A percentile compares a stretch with the other conserved stretches of the same genome.
phyloP scores from a whole-genome alignment of 37 sponge, comb jelly and placozoan genomes.

The Amphimedon queenslandica region DNA sequence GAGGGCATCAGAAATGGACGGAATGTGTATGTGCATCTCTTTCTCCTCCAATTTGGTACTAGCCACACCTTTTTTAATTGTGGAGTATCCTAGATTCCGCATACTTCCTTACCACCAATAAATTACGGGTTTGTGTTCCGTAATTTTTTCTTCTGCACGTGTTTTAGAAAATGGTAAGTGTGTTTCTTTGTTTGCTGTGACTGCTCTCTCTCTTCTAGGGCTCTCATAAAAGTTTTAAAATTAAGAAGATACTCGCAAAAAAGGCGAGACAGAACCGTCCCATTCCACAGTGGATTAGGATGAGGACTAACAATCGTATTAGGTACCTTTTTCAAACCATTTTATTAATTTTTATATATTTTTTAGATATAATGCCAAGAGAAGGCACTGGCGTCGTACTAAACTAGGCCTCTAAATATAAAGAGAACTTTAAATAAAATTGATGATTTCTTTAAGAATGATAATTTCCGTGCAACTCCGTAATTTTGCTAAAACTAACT shows the following conservation, averaged over 20 bases:
- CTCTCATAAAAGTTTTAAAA: constrained; percentile 85
- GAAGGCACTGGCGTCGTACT: constrained; percentile 76
- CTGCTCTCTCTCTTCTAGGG: constrained; percentile 42
- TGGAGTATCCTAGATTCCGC: background rate
- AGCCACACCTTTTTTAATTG: background rate
- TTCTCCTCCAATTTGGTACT: background rate
- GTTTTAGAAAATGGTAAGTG: too few relatives aligned
- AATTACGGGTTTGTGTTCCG: background rate
- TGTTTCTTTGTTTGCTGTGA: too few relatives aligned
- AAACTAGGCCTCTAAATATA: constrained; percentile 52
- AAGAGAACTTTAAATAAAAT: too few relatives aligned
- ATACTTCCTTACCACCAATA: background rate
- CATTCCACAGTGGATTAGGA: constrained; percentile 97
- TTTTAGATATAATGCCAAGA: constrained; percentile 76
- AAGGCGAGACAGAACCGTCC: constrained; percentile 85
- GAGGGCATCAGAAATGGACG: background rate
- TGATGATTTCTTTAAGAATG: too few relatives aligned
- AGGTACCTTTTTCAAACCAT: constrained; percentile 16
- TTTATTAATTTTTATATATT: background rate
- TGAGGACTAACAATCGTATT: constrained; percentile 89
- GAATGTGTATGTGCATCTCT: constrained; percentile 4
- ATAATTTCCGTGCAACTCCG: too few relatives aligned
- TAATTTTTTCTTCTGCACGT: too few relatives aligned
- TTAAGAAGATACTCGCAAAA: constrained; percentile 88
- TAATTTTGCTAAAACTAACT: background rate